Evolutionary conservation across 2,797 vertebrate genomes (phyloP).

Genomic region (Danio aesculapii): DNA sequence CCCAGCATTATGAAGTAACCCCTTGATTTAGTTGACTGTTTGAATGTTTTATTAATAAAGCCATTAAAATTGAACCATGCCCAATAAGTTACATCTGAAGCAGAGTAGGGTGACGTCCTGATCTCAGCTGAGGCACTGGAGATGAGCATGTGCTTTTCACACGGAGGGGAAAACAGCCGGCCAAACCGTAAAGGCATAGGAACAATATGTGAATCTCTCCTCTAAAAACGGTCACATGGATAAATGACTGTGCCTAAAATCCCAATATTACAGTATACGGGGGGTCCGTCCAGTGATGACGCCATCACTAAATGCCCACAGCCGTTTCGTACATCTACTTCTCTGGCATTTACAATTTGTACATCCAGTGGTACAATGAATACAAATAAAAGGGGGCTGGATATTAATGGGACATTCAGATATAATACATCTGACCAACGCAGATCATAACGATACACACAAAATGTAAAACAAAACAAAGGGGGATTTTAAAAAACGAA

Average conservation of each 20-base stretch:
- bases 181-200: constrained; percentile 24
- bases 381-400: constrained; percentile 64
- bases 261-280: constrained; percentile 14
- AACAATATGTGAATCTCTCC: constrained; percentile 22
- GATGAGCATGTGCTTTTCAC: constrained; percentile 78
- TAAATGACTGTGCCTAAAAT: constrained; percentile 35
- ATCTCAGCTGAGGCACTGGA: constrained; percentile 78
- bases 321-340: constrained; percentile 62
- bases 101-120: constrained; percentile 78
- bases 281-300: constrained; percentile 46
- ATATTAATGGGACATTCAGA: constrained; percentile 83
- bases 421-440: constrained; percentile 80
- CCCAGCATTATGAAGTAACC: background rate
- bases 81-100: constrained; percentile 82
- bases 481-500: constrained; percentile 23
- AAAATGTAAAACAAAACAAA: constrained; percentile 42
- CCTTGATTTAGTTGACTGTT: constrained; percentile 55
- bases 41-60: constrained; percentile 83
- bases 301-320: constrained; percentile 54
- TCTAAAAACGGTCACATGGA: constrained; percentile 34
- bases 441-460: constrained; percentile 77
- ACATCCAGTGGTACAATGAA: constrained; percentile 85
- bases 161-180: constrained; percentile 56
- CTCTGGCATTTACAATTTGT: constrained; percentile 78
- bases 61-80: constrained; percentile 86